Base-by-base conservation (phyloP, 2,797 vertebrate species). In the Toxotes lorentzi region DNA sequence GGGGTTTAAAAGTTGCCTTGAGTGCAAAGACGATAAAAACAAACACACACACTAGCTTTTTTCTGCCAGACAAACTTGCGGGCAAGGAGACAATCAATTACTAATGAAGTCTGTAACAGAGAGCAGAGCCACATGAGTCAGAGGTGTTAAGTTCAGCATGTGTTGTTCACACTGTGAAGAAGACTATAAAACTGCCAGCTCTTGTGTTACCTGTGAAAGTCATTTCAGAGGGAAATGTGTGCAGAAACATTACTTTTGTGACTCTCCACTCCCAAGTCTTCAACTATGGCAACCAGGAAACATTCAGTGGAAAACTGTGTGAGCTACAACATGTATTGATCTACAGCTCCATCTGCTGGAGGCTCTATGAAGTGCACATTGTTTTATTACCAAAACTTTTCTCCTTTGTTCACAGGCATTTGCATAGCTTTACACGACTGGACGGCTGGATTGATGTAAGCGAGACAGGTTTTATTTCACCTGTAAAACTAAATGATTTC, bases 51-150 rank as follows among this genome's bases (percentile, higher is more conserved):
- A 58, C 9, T 41, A 14, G 40, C 40, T 35, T 35, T 8, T 66
- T 61, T 47, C 61, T 59, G 62, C 72, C 78, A 81, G 76, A 78
- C 67, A 75, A 68, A 78, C 64, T 56, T 35, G 70, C 9, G 10
- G 54, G 19, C 3, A 23, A 86, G 66, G 66, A 88, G 77, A 63
- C 78, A 69, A 88, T 91, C 71, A 88, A 86, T 90, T 84, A 89
- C 74, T 92, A 82, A 92, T 87, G 78, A 86, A 85, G 86, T 81
- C 76, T 85, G 86, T 68, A 83, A 85, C 79, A 66, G 79, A 86
- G 70, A 82, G 61, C 73, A 76, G 76, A 84, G 78, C 53, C 35
- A 21, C 72, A 21, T 78, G 78, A 78, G 61, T 82, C 66, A 54
- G 76, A 82, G 87, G 83, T 88, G 86, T 82, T 82, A 70, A 81